phyloP scores from a whole-genome alignment of 2,888 invertebrate species.

The Cryptocephalus primarius region DNA sequence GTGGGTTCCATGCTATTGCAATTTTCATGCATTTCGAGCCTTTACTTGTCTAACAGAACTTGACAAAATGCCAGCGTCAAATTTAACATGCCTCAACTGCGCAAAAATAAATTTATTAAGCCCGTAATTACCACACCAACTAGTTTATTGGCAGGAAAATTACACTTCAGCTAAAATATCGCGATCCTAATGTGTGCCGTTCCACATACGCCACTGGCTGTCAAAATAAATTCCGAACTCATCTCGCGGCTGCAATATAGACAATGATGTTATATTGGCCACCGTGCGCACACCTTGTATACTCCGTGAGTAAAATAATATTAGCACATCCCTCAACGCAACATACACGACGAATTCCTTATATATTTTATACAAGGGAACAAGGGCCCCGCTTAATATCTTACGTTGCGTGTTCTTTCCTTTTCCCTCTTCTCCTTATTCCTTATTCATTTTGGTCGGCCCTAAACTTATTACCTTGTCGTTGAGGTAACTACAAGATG shows the following conservation, averaged over 20 bases:
- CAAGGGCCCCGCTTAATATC: slow-evolving; percentile 21
- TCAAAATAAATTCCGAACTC: slow-evolving; percentile 18
- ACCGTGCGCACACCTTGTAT: slow-evolving; percentile 27
- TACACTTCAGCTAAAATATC: too few species aligned
- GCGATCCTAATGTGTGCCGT: too few species aligned
- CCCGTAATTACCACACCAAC: too few species aligned
- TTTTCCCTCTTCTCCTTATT: slow-evolving; percentile 17
- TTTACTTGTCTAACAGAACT: too few species aligned
- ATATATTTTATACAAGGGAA: slow-evolving; percentile 4
- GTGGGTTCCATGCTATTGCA: too few species aligned
- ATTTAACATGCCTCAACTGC: too few species aligned
- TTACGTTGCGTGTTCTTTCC: slow-evolving; percentile 9
- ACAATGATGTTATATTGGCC: slow-evolving; percentile 29
- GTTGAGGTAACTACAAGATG: slow-evolving; percentile 14
- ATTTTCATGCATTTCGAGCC: too few species aligned
- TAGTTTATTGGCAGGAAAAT: too few species aligned
- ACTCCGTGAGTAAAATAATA: slow-evolving; percentile 32
- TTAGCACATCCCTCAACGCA: slow-evolving; percentile 19
- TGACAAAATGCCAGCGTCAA: too few species aligned
- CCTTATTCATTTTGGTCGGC: slow-evolving; percentile 26
- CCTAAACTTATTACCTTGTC: slow-evolving; percentile 27
- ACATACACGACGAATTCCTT: slow-evolving; percentile 6
- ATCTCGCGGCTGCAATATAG: slow-evolving; percentile 28
- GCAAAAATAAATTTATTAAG: too few species aligned
- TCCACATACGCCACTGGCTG: slow-evolving; percentile 10